Evolutionary conservation across 2,888 invertebrate species (phyloP).

Genomic region (Odontomyia ornata): DNA sequence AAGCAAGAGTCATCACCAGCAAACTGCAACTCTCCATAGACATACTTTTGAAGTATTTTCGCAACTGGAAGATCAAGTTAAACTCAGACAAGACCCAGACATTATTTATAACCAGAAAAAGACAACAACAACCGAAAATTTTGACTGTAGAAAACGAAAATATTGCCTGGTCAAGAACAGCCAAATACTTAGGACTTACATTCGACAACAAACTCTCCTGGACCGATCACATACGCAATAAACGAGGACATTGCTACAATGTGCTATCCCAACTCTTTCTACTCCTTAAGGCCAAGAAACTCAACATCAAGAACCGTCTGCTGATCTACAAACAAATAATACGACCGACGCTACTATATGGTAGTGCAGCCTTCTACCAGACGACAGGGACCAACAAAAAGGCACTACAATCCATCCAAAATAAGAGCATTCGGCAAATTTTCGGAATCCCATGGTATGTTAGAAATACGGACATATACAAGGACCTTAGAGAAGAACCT

Average conservation of each 20-base stretch:
- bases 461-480: too few species aligned
- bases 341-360: neutral
- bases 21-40: neutral
- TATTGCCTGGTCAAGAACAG: neutral
- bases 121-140: neutral
- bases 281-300: neutral
- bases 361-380: too few species aligned
- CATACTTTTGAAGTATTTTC: neutral
- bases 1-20: neutral
- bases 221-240: neutral
- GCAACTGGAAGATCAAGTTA: neutral
- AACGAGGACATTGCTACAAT: neutral
- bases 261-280: neutral
- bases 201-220: neutral
- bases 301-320: neutral
- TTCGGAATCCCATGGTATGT: too few species aligned
- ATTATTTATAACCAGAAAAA: neutral
- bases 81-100: slow-evolving; percentile 7
- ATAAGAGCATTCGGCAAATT: too few species aligned
- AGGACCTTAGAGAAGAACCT: too few species aligned
- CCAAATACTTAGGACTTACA: slow-evolving; percentile 13
- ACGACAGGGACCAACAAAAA: too few species aligned
- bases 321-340: neutral
- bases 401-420: too few species aligned
- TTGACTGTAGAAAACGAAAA: neutral